A percentile compares a stretch with the other conserved stretches of the same genome.
Evolutionary conservation across 2,888 invertebrate species (phyloP).

Genomic region (Lepas anatifera): DNA sequence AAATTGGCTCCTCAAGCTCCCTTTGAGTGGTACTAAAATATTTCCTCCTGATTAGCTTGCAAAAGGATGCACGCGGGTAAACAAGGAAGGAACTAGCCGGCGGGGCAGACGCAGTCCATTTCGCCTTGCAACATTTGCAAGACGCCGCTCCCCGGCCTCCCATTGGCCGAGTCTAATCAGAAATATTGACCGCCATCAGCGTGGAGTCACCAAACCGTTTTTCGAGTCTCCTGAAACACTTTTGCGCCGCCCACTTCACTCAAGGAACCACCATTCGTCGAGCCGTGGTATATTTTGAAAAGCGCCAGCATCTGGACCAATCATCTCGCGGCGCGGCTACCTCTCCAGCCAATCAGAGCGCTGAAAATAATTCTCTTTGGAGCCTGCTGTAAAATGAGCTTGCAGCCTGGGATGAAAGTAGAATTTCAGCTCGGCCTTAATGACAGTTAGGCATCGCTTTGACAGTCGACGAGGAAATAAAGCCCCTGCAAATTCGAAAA

Average conservation of each 20-base stretch:
- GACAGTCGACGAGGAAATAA: background rate
- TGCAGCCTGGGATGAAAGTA: background rate
- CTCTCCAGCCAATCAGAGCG: background rate
- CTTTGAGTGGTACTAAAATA: no score
- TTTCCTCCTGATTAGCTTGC: background rate
- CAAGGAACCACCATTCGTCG: background rate
- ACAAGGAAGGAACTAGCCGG: conserved; percentile 4
- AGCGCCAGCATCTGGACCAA: background rate
- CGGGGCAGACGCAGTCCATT: background rate
- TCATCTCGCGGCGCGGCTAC: background rate
- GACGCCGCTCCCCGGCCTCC: no score
- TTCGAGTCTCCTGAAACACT: background rate
- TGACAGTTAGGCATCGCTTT: background rate
- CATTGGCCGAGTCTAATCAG: background rate
- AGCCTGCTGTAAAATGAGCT: background rate
- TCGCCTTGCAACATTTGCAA: background rate
- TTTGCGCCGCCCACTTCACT: background rate
- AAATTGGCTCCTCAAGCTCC: no score
- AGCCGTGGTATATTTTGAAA: background rate
- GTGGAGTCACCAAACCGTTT: background rate
- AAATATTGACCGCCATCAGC: background rate
- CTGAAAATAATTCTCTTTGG: conserved; percentile 1
- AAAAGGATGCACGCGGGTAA: background rate
- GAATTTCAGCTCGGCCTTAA: conserved; percentile 6
- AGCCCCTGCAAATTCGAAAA: conserved; percentile 4